Evolutionary conservation across 2,888 invertebrate genomes (phyloP).

Genomic region (Chrysolina americana): DNA sequence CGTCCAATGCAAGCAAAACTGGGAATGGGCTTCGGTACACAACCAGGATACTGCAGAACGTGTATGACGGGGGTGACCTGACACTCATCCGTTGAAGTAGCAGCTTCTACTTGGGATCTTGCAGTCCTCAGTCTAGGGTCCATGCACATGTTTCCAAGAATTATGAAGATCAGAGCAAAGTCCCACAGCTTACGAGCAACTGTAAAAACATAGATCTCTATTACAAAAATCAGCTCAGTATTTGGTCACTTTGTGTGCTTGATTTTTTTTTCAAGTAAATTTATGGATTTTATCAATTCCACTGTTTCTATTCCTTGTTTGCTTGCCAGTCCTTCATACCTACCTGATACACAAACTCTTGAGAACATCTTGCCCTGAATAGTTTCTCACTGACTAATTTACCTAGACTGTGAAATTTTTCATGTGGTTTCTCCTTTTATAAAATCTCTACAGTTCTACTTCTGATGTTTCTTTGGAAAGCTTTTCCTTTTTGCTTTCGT

Average conservation of each 20-base stretch:
- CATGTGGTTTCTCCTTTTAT: constrained; percentile 35
- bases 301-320: neutral
- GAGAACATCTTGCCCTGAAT: constrained; percentile 35
- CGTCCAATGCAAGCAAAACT: constrained; percentile 94
- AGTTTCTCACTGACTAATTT: constrained; percentile 8
- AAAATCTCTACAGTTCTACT: neutral
- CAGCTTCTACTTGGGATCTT: constrained; percentile 60
- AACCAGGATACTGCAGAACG: constrained; percentile 91
- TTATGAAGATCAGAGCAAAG: constrained; percentile 55
- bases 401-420: constrained; percentile 34
- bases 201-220: neutral
- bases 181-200: constrained; percentile 50
- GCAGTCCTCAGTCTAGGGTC: constrained; percentile 61
- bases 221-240: too few relatives aligned
- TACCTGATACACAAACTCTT: constrained; percentile 35
- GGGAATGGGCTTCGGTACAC: constrained; percentile 93
- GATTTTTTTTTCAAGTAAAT: too few relatives aligned
- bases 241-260: too few relatives aligned
- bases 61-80: constrained; percentile 94
- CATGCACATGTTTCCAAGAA: constrained; percentile 65
- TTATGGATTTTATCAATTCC: neutral
- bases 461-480: constrained; percentile 12
- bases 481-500: constrained; percentile 17
- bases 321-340: neutral
- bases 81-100: constrained; percentile 80